Evolutionary conservation across 2,888 invertebrate genomes (phyloP), one percentile per base, ranked within the genome.

Genomic region (Hemicrepidius hirtus): DNA sequence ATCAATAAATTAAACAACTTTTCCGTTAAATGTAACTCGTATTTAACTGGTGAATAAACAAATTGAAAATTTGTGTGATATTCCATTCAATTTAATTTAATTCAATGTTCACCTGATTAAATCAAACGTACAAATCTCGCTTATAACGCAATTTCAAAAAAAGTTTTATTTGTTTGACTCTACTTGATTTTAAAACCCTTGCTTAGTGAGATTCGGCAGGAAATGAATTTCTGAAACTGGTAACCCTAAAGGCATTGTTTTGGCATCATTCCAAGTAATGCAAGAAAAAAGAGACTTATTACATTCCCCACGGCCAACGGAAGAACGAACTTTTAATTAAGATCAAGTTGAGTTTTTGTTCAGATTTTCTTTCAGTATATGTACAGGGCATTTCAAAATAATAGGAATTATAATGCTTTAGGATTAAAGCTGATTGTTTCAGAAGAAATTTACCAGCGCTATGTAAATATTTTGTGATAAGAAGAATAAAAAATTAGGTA

Each of bases 21-120:
- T 7, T 9, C 13, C 16, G 16, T 12, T 12, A 13, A 44, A 18
- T 21, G 49, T 49, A 6, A 32, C 9, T 49, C 24, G 50, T n/a
- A 24, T 21, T 21, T 7, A 50, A 21, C 50, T n/a, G 20, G 21
- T 21, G 24, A 24, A 24, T 24, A 50, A 68, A 35, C 46, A 53
- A 50, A 68, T 53, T 62, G 40, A 44, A 68, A 62, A 62, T 41
- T 37, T 6, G 55, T 18, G 46, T 7, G 44, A 20, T 44, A 50
- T 69, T 69, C 55, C 40, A 57, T 64, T 64, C 49, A 68, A 68
- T 50, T 63, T 10, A 63, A 64, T 55, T 64, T 57, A 28, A 64
- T 69, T 44, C 62, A 41, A 60, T 55, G 60, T 66, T 55, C 35
- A 62, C 18, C 55, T 71, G 65, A 68, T 74, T 74, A 74, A 74